phyloP scores from a whole-genome alignment of 35 echinoderm and acorn worm species.

The Ptychodera flava region DNA sequence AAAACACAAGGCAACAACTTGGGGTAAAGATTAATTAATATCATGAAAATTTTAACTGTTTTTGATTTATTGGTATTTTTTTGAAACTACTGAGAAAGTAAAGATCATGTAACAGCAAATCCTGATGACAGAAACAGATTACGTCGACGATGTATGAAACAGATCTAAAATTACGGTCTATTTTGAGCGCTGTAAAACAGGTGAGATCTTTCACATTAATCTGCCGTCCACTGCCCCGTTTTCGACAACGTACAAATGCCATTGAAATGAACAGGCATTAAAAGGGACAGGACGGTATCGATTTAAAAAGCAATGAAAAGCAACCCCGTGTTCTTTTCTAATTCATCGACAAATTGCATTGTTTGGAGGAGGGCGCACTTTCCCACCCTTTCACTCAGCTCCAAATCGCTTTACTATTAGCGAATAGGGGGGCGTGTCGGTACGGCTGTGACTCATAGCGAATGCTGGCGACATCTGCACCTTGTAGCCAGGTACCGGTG shows the following conservation, averaged over 20 bases:
- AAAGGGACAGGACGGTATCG: not conserved
- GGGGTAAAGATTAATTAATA: too few relatives aligned
- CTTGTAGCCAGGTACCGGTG: too few relatives aligned
- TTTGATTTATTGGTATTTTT: too few relatives aligned
- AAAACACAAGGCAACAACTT: too few relatives aligned
- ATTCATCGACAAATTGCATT: not conserved
- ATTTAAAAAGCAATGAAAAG: not conserved
- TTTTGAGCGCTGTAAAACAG: not conserved
- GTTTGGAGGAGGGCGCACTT: not conserved
- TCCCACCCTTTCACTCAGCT: not conserved
- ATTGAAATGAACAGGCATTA: not conserved
- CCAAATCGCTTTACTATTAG: not conserved
- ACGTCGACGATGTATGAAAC: too few relatives aligned
- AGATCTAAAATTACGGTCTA: too few relatives aligned
- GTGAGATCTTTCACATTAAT: not conserved
- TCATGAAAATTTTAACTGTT: too few relatives aligned
- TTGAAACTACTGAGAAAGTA: too few relatives aligned
- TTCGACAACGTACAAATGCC: not conserved
- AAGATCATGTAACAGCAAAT: too few relatives aligned
- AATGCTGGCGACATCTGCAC: not conserved
- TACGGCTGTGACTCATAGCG: not conserved
- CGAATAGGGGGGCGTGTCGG: not conserved
- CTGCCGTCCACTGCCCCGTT: not conserved
- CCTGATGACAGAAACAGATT: too few relatives aligned
- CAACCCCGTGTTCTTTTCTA: not conserved